Evolutionary conservation across 2,797 vertebrate species (phyloP).

Genomic region (Dendrocincla fuliginosa): DNA sequence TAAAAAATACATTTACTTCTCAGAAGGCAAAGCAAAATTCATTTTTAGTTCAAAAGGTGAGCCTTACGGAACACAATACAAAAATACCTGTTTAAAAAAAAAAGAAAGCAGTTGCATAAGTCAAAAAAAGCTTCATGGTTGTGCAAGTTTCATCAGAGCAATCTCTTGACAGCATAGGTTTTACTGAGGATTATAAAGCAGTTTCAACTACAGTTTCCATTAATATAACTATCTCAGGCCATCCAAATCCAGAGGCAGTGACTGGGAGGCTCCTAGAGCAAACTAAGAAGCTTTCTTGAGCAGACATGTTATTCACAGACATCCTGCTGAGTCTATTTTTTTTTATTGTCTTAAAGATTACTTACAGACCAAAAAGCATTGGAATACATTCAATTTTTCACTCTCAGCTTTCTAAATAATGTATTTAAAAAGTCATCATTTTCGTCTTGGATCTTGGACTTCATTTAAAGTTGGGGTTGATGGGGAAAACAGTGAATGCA

Average conservation of each 20-base stretch:
- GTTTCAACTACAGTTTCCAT: neutral
- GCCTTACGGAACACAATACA: neutral
- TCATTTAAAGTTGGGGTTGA: neutral
- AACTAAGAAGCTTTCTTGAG: conserved; percentile 1
- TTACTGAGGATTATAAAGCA: neutral
- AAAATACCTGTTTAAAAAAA: neutral
- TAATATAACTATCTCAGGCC: neutral
- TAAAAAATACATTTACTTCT: neutral
- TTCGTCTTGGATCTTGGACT: neutral
- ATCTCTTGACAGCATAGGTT: neutral
- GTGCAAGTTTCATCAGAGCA: neutral
- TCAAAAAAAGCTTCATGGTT: neutral
- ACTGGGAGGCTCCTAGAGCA: neutral
- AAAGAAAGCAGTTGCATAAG: neutral
- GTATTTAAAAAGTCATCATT: neutral
- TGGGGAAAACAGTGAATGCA: neutral
- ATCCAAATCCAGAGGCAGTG: neutral
- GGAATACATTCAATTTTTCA: neutral
- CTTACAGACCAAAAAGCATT: neutral
- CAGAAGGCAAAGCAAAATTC: neutral
- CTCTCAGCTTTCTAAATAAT: neutral
- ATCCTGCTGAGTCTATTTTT: neutral
- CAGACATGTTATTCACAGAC: neutral
- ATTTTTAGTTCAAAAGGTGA: neutral
- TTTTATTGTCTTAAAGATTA: neutral